Evolutionary conservation across 2,113 vertebrate species (phyloP).

Genomic region (Colossoma macropomum): DNA sequence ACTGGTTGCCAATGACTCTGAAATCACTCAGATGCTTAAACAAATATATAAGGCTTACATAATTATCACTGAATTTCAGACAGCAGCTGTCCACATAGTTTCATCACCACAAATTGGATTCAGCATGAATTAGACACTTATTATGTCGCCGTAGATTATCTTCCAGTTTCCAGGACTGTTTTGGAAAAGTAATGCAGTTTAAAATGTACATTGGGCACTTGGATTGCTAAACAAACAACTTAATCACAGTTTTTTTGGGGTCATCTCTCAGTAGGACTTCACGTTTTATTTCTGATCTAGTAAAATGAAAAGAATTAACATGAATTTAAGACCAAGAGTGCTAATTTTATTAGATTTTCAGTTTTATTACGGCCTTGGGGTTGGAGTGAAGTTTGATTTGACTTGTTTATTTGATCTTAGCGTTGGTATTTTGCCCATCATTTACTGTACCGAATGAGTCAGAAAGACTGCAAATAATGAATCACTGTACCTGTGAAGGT

Average conservation of each 20-base stretch:
- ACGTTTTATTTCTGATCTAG: background rate
- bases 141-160: constrained; percentile 3
- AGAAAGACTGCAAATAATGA: constrained; percentile 41
- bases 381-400: background rate
- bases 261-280: background rate
- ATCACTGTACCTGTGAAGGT: constrained; percentile 28
- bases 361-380: background rate
- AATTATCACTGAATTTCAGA: constrained; percentile 80
- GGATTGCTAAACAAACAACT: background rate
- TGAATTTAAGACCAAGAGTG: background rate
- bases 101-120: constrained; percentile 26
- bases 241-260: background rate
- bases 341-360: background rate
- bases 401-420: background rate
- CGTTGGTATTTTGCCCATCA: background rate
- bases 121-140: constrained; percentile 18
- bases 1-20: constrained; percentile 78
- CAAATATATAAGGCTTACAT: constrained; percentile 78
- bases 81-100: constrained; percentile 60
- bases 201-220: background rate
- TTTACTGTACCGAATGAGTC: constrained; percentile 11
- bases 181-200: background rate
- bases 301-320: background rate
- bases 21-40: constrained; percentile 75
- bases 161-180: background rate